Base-by-base conservation (phyloP, 2,888 invertebrate genomes). In the Odontomyia ornata region DNA sequence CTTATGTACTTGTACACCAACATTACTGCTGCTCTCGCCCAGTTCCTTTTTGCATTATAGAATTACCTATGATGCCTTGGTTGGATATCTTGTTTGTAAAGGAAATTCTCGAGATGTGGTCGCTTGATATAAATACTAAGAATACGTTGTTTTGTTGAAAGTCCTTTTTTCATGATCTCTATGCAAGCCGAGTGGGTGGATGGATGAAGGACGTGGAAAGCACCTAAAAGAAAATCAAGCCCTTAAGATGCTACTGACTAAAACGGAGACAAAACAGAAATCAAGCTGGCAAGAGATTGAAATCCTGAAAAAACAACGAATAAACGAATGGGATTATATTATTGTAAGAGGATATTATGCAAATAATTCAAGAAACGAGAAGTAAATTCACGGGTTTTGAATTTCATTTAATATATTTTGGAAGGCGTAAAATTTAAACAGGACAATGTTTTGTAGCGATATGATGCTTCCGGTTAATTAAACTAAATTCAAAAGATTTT, bases 311-410 rank as follows among this genome's bases (percentile, higher is more conserved):
- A 69, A 69, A 47, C 46, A 46, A 23, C 69, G 7, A 69, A n/a
- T 23, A 76, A 36, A 64, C 64, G 36, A 76, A 76, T 71, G 71
- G 77, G 76, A 77, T 77, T 77, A 77, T 77, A 65, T 77, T 76
- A 76, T 76, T 77, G 77, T 76, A 76, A 76, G 62, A 76, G 62
- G 77, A 77, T 77, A 76, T 77, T 77, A 77, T 77, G 77, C 71
- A 77, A 77, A 77, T 76, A 76, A 76, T 77, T 56, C 64, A n/a
- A 67, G 52, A 30, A 52, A 4, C 13, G 30, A 36, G 47, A 27
- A 28, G 57, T 3, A 28, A 23, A 65, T 65, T 46, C 47, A 36
- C 47, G 56, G 15, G 62, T 25, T 43, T 46, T 62, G 56, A 56
- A 57, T 57, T 72, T 72, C 30, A 72, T 72, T 52, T 3, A 28